Evolutionary conservation across 2,797 vertebrate genomes (phyloP).

Genomic region (Sitta carolinensis): DNA sequence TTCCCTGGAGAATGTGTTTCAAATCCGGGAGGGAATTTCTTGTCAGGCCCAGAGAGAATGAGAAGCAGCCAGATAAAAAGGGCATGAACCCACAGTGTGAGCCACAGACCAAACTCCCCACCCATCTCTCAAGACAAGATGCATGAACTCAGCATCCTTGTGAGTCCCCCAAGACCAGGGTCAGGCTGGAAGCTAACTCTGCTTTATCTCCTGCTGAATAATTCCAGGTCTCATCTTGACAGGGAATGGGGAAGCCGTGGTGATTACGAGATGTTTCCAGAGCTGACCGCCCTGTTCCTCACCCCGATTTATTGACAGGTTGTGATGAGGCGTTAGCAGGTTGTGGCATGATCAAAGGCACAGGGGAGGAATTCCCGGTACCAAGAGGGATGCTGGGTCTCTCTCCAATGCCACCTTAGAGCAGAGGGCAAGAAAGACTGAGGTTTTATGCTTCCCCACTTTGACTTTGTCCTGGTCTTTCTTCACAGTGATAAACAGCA

Average conservation of each 20-base stretch:
- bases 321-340: not conserved
- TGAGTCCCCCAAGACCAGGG: not conserved
- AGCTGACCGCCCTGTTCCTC: not conserved
- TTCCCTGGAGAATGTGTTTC: not conserved
- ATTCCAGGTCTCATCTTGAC: not conserved
- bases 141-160: not conserved
- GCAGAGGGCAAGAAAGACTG: slow-evolving; percentile 13
- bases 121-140: not conserved
- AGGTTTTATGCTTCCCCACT: not conserved
- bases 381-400: not conserved
- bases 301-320: not conserved
- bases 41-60: slow-evolving; percentile 7
- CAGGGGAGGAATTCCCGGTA: not conserved
- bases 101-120: not conserved
- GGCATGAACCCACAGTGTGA: not conserved
- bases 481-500: not conserved
- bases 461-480: not conserved
- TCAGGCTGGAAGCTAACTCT: not conserved
- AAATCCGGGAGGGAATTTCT: not conserved
- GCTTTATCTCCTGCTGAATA: slow-evolving; percentile 28
- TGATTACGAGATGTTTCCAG: not conserved
- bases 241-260: not conserved
- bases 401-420: not conserved
- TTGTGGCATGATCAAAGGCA: slow-evolving; percentile 33
- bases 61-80: slow-evolving; percentile 6